phyloP scores from a whole-genome alignment of 2,888 invertebrate species.

The Argyresthia goedartella region DNA sequence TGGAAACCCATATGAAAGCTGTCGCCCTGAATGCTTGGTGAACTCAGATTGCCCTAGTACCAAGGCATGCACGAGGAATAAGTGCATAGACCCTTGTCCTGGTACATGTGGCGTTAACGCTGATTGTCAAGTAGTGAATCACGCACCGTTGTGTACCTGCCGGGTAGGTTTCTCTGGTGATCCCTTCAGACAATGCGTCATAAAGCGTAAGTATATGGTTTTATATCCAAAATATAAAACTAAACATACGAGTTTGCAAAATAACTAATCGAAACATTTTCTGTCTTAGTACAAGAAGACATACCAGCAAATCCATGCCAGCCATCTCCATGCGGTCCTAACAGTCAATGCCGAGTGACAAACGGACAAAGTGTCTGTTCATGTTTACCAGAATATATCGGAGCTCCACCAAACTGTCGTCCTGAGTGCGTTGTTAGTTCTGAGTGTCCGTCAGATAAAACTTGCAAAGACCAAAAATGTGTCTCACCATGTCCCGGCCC shows the following conservation, averaged over 20 bases:
- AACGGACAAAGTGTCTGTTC: slow-evolving; percentile 77
- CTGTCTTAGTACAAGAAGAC: slow-evolving; percentile 40
- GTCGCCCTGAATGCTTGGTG: slow-evolving; percentile 79
- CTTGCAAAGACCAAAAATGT: slow-evolving; percentile 79
- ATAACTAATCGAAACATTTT: slow-evolving; percentile 3
- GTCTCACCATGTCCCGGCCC: slow-evolving; percentile 79
- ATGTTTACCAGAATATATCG: slow-evolving; percentile 76
- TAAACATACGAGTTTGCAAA: neutral
- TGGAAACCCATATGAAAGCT: slow-evolving; percentile 85
- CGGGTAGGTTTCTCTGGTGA: slow-evolving; percentile 77
- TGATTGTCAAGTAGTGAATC: slow-evolving; percentile 80
- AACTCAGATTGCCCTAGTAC: slow-evolving; percentile 81
- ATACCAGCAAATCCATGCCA: slow-evolving; percentile 57
- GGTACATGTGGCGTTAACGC: slow-evolving; percentile 83
- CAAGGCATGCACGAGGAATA: slow-evolving; percentile 78
- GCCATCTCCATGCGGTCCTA: slow-evolving; percentile 74
- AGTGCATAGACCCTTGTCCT: slow-evolving; percentile 83
- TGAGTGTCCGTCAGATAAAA: slow-evolving; percentile 74
- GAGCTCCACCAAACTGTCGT: slow-evolving; percentile 78
- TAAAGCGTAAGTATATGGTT: slow-evolving; percentile 27
- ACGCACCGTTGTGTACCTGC: slow-evolving; percentile 79
- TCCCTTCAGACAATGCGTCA: slow-evolving; percentile 74
- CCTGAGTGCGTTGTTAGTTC: slow-evolving; percentile 81
- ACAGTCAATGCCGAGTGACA: slow-evolving; percentile 70
- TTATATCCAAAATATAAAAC: neutral